A percentile compares a stretch with the other conserved stretches of the same genome.
phyloP scores from a whole-genome alignment of 2,113 vertebrate species.

The Salvator merianae region DNA sequence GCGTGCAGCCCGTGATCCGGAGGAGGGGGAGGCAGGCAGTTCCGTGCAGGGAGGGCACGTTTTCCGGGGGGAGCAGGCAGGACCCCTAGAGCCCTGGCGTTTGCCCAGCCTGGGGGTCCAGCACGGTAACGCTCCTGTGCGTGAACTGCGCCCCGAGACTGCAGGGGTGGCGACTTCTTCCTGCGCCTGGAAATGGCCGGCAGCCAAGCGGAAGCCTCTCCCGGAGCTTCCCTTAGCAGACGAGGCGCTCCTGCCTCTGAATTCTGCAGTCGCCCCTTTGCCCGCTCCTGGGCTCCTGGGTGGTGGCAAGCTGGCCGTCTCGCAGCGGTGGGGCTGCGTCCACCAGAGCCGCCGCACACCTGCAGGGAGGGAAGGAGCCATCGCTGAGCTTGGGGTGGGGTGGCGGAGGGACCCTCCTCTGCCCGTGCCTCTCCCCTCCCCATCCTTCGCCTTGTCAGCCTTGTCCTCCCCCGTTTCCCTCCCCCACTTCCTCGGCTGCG shows the following conservation, averaged over 20 bases:
- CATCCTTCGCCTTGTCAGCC: neutral
- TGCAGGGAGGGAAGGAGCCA: neutral
- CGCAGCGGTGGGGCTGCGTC: neutral
- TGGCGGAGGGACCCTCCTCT: neutral
- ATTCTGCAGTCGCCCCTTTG: neutral
- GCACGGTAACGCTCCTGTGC: neutral
- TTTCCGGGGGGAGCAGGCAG: no score
- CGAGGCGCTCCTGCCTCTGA: no score
- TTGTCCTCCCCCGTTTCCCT: neutral
- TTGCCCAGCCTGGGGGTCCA: neutral
- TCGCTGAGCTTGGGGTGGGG: no score
- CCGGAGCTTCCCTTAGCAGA: neutral
- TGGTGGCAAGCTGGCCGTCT: neutral
- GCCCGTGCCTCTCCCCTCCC: no score
- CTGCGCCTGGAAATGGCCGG: neutral
- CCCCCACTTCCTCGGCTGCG: neutral
- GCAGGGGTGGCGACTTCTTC: no score
- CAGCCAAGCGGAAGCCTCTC: neutral
- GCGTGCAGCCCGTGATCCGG: no score
- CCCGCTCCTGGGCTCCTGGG: neutral
- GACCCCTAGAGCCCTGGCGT: neutral
- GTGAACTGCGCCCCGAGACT: fast-evolving
- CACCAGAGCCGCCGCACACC: neutral
- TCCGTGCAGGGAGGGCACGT: no score
- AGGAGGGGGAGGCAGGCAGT: no score